Percentiles rank a stretch among this genome's conserved stretches.
These are phyloP conservation scores for Trachops cirrhosus DNA, from an alignment of 2,797 vertebrate genomes.

Conservation along the genomic window DNA sequence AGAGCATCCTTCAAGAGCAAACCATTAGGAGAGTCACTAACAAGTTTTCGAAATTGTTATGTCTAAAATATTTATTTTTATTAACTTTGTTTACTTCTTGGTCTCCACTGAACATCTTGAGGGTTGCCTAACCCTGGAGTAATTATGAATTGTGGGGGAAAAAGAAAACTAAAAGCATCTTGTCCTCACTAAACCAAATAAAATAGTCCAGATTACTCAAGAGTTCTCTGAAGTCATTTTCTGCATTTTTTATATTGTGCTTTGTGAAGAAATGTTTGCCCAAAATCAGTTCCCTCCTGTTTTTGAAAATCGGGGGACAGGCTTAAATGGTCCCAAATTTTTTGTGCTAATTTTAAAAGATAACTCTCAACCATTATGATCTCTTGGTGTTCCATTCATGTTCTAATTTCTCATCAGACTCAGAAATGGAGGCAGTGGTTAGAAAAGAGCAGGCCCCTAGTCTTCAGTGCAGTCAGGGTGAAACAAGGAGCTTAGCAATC, in stretches of 20 bases:
- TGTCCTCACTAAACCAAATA: not conserved
- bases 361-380: not conserved
- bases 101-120: not conserved
- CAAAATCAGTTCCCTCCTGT: not conserved
- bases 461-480: not conserved
- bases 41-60: not conserved
- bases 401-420: not conserved
- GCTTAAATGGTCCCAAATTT: not conserved
- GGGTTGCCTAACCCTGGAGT: not conserved
- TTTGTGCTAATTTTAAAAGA: not conserved
- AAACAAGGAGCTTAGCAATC: not conserved
- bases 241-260: not conserved
- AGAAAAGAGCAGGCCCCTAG: not conserved
- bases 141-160: not conserved
- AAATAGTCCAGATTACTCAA: not conserved
- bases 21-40: not conserved
- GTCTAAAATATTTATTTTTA: not conserved
- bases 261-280: not conserved
- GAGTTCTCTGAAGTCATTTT: conserved; percentile 31
- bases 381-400: not conserved
- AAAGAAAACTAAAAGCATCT: not conserved
- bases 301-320: not conserved
- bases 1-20: not conserved
- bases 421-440: not conserved
- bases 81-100: not conserved